Base-by-base conservation (phyloP, 2,113 vertebrate species). In the Bujurquina vittata region DNA sequence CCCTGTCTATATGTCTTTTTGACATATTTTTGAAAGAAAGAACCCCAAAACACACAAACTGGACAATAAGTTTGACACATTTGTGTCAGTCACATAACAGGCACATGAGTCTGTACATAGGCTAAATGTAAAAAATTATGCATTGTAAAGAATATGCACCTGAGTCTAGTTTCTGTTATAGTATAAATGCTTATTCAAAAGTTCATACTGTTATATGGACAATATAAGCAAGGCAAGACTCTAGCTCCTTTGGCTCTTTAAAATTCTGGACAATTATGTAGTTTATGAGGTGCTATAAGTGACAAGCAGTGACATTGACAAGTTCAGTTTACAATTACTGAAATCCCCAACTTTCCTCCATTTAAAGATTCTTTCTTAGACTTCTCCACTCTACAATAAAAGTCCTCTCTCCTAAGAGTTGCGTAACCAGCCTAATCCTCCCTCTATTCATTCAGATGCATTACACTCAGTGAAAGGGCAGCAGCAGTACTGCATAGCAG, bases 401-500 rank as follows among this genome's bases (percentile, higher is more conserved):
- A 79, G 61, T 55, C 65, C 63, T 46, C 63, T 75, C 76, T 79
- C 65, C 58, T 62, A 72, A 77, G 49, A 76, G 75, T 95, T 94
- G 92, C 57, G 80, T 83, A 94, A 95, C 87, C 29, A 54, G 15
- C 52, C 58, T 86, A 89, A 92, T 88, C 80, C 79, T 80, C 86
- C 81, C 84, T 86, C 84, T 76, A 79, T 89, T 93, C 90, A 89
- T 86, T 89, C 85, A 80, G 86, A 91, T 75, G 84, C 76, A 89
- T 86, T 84, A 88, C 59, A 22, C 74, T 87, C 86, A 87, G 46
- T 80, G 55, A 91, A 91, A 90, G 89, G 72, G 77, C 77, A 92
- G 79, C 77, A 81, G 82, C 65, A 78, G 79, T 22, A 85, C 80
- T 75, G 67, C 75, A 84, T 75, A 63, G 81, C 88, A 91, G 87